These are phyloP conservation scores for Netelia inedita DNA, from an alignment of 2,888 invertebrate species.

Conservation along the genomic window DNA sequence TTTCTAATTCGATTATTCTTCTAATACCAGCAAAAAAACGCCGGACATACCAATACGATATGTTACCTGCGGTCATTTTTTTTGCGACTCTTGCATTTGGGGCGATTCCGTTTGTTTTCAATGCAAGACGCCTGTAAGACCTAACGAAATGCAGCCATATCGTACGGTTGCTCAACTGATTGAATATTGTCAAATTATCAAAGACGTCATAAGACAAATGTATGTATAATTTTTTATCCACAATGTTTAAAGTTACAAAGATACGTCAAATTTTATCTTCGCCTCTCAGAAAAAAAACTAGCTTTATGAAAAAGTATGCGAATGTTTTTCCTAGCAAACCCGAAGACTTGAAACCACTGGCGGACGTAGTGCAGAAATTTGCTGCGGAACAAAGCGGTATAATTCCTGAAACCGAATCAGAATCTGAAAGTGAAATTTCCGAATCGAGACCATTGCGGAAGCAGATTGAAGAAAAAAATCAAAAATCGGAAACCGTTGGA, in stretches of 20 bases:
- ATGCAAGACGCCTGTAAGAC: constrained; percentile 72
- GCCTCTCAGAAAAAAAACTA: not conserved
- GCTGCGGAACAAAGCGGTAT: not conserved
- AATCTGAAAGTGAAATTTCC: constrained; percentile 34
- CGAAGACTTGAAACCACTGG: constrained; percentile 30
- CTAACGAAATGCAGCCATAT: constrained; percentile 73
- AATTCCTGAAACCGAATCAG: constrained; percentile 31
- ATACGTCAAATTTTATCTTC: not conserved
- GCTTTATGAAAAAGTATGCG: not conserved
- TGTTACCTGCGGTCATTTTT: constrained; percentile 76
- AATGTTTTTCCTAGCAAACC: constrained; percentile 26
- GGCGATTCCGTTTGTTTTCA: constrained; percentile 66
- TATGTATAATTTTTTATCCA: constrained; percentile 51
- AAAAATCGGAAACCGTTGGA: constrained; percentile 5
- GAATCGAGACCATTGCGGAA: constrained; percentile 31
- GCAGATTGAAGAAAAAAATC: not conserved
- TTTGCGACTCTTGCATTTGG: constrained; percentile 73
- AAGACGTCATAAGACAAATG: constrained; percentile 69
- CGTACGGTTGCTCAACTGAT: constrained; percentile 70
- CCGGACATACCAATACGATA: constrained; percentile 69
- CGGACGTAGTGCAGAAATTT: constrained; percentile 9
- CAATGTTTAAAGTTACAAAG: not conserved
- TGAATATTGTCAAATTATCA: constrained; percentile 71
- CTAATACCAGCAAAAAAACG: constrained; percentile 54
- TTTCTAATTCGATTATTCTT: constrained; percentile 10